Conservation (phyloP, 2,888 invertebrate species). For the Pycnomerus fuliginosus region DNA sequence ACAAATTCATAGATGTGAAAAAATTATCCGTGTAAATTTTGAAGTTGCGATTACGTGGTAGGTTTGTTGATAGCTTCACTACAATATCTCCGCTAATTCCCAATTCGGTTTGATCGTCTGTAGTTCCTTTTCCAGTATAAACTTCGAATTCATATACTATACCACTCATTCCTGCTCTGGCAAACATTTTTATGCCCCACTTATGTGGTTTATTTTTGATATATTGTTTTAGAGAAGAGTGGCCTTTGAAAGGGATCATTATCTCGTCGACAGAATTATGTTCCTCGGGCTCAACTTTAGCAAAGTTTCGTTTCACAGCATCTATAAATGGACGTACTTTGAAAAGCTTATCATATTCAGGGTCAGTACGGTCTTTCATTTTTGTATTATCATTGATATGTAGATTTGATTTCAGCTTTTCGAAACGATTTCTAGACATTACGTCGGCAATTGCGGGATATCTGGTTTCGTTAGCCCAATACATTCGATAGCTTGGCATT, state of each 20-base stretch:
- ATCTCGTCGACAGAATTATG: slow-evolving; percentile 26
- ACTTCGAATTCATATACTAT: slow-evolving; percentile 9
- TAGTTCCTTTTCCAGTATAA: slow-evolving; percentile 18
- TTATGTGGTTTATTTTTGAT: slow-evolving; percentile 16
- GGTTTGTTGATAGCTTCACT: not conserved
- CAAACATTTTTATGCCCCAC: slow-evolving; percentile 9
- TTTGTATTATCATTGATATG: slow-evolving; percentile 26
- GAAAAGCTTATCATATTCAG: slow-evolving; percentile 29
- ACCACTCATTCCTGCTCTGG: slow-evolving; percentile 9
- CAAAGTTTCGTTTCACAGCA: no score
- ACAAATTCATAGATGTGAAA: not conserved
- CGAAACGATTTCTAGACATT: slow-evolving; percentile 32
- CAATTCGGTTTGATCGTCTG: slow-evolving; percentile 7
- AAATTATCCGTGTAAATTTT: not conserved
- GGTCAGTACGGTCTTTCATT: slow-evolving; percentile 8
- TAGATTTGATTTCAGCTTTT: slow-evolving; percentile 18
- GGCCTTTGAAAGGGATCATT: slow-evolving; percentile 22
- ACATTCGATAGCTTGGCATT: slow-evolving; percentile 32
- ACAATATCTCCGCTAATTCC: no score
- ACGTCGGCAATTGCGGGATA: slow-evolving; percentile 29
- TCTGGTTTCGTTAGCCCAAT: slow-evolving; percentile 30
- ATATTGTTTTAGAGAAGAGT: slow-evolving; percentile 17
- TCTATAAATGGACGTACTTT: slow-evolving; percentile 30
- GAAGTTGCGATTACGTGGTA: slow-evolving; percentile 1
- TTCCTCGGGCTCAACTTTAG: slow-evolving; percentile 35